Evolutionary conservation across 2,113 vertebrate genomes (phyloP), one percentile per base, ranked within the genome.

Genomic region (Urocitellus parryii): DNA sequence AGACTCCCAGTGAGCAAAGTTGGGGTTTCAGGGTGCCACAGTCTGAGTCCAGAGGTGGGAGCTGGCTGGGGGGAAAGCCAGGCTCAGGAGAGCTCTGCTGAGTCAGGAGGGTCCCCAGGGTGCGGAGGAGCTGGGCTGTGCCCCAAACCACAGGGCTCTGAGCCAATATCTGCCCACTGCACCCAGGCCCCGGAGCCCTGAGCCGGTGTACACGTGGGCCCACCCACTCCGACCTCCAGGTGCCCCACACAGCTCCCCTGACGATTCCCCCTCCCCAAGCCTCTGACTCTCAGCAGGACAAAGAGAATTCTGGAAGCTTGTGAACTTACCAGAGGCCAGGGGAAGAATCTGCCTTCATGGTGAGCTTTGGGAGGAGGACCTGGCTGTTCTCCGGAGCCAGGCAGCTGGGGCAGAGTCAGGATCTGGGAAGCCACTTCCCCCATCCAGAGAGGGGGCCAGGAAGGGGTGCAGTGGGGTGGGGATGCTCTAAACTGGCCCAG

Each of bases 281-380:
- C 65, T 51, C 45, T 24, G 39, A 37, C 39, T 22, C 45, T 0
- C 27, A 53, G 94, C 81, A 79, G 89, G 73, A 98, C 95, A 97
- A 96, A 97, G 96, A 95, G 94, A 90, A 96, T 85, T 94, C 88
- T 87, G 4, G 22, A 94, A 96, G 95, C 16, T 20, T 5, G 1
- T 80, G 90, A 97, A 99, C 98, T 99, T 98, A 99, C 98, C 98
- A 94, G 82, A 79, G 22, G 95, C 95, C 17, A 42, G 73, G 94
- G 92, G 91, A 97, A 89, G 76, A 76, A 34, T 97, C 88, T 96
- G 91, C 95, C 92, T 95, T 97, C 96, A 90, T 13, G 18, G 79
- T 18, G 95, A 95, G 78, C n/a, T 34, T 16, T 68, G 53, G 34
- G 37, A 63, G 25, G 9, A n/a, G 77, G 25, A n/a, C 68, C 22